Conservation (phyloP, 2,888 invertebrate species). For the Baccha elongata region DNA sequence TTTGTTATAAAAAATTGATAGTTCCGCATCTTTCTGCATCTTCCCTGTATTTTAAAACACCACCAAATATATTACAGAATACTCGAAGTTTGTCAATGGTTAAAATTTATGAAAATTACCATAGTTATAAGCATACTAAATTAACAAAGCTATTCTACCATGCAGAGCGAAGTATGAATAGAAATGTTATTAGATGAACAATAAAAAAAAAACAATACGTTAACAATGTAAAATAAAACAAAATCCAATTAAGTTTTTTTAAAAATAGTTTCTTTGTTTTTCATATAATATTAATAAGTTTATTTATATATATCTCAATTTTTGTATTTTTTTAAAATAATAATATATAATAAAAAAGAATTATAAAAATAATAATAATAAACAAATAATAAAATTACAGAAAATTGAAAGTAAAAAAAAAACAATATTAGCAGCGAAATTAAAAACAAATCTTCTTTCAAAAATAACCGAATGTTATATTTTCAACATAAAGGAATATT, state of each 20-base stretch:
- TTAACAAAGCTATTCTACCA: slow-evolving; percentile 1
- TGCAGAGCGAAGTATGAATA: not conserved
- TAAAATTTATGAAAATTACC: no score
- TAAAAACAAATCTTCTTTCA: slow-evolving; percentile 50
- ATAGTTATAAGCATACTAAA: slow-evolving; percentile 3
- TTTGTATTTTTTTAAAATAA: slow-evolving; percentile 52
- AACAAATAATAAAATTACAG: slow-evolving; percentile 73
- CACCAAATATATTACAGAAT: no score
- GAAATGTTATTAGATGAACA: not conserved
- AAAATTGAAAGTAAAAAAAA: slow-evolving; percentile 50
- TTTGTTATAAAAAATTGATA: no score
- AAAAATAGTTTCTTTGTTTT: slow-evolving; percentile 70
- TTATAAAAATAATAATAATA: slow-evolving; percentile 60
- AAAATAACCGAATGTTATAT: slow-evolving; percentile 46
- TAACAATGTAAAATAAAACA: slow-evolving; percentile 49
- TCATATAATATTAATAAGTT: slow-evolving; percentile 72
- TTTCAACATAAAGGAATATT: slow-evolving; percentile 50
- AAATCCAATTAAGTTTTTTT: slow-evolving; percentile 61
- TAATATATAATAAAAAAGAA: slow-evolving; percentile 63
- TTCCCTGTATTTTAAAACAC: no score
- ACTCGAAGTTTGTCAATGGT: no score
- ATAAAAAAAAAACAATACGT: slow-evolving; percentile 1
- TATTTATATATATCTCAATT: slow-evolving; percentile 65
- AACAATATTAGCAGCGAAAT: slow-evolving; percentile 63
- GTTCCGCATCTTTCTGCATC: no score